These are phyloP conservation scores for Pristionchus arcanus DNA, from an alignment of 2,888 invertebrate genomes.

Conservation along the genomic window DNA sequence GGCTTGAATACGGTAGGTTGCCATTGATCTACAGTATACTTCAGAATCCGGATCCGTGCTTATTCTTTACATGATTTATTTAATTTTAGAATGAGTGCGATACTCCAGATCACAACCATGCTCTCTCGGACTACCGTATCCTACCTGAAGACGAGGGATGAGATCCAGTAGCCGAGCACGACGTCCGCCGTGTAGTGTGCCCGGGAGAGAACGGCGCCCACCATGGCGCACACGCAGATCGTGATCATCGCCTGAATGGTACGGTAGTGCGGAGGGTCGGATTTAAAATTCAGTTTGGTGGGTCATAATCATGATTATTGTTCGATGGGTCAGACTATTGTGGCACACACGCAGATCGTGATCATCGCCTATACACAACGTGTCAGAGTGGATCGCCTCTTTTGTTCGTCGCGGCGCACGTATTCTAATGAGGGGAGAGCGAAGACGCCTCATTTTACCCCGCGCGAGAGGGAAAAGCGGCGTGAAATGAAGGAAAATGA, in stretches of 20 bases:
- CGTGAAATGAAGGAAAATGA: no score
- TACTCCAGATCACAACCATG: neutral
- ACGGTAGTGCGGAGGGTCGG: neutral
- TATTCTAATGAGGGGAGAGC: no score
- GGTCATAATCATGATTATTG: neutral
- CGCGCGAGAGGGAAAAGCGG: no score
- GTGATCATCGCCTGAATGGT: slow-evolving; percentile 24
- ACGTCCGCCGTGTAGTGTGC: slow-evolving; percentile 54
- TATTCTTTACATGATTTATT: no score
- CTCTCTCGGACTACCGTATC: slow-evolving; percentile 8
- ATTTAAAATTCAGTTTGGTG: neutral
- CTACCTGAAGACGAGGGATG: slow-evolving; percentile 47
- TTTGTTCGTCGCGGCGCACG: no score
- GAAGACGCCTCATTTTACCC: no score
- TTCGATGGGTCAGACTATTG: neutral
- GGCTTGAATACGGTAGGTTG: no score
- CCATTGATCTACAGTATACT: no score
- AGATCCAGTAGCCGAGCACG: slow-evolving; percentile 54
- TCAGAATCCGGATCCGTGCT: no score
- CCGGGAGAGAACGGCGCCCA: slow-evolving; percentile 51
- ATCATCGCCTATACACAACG: slow-evolving; percentile 37
- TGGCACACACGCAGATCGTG: slow-evolving; percentile 43
- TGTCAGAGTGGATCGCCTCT: no score
- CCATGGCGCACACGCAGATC: slow-evolving; percentile 49
- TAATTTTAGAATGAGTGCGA: no score